Base-by-base conservation (phyloP, 1,140 invertebrate genomes). In the Leptoteleia sp. region DNA sequence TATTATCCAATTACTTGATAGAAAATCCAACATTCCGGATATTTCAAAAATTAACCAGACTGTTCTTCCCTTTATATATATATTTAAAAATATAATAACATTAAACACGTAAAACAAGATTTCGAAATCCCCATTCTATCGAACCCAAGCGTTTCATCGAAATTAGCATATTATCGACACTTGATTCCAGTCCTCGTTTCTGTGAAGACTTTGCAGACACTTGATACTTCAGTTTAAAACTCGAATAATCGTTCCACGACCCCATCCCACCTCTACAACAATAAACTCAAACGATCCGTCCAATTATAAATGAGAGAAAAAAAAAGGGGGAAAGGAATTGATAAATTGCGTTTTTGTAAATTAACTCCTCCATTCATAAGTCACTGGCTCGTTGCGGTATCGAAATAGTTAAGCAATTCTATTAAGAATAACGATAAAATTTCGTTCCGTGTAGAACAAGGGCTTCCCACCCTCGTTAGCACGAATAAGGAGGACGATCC, bases 131-230 rank as follows among this genome's bases (percentile, higher is more conserved):
- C n/a, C n/a, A n/a, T n/a, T n/a, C n/a, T n/a, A n/a, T n/a, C n/a
- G n/a, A n/a, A n/a, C n/a, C n/a, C n/a, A n/a, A n/a, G n/a, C n/a
- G n/a, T 82, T 83, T 52, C 9, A 54, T 72, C 82, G 57, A 78
- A 83, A 89, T 89, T 89, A 89, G 84, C 87, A 89, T 89, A 88
- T 87, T 88, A 89, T 88, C 87, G 84, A 42, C 43, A 57, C 62
- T 76, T 48, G 67, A 70, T 52, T 75, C 55, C 47, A 47, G 42
- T 57, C 61, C 54, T 64, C 71, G 73, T 80, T 84, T 85, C 82
- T 68, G 81, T 42, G 71, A 86, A 80, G 86, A 87, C 85, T 85
- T 87, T 83, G 81, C 86, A 87, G 86, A 86, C 85, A 88, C 84
- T 88, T 84, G 85, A 87, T 83, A 87, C 86, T 88, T 86, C 83